A percentile compares a stretch with the other conserved stretches of the same genome.
Conservation (phyloP, 2,113 vertebrate genomes). For the Corythornis cristatus region DNA sequence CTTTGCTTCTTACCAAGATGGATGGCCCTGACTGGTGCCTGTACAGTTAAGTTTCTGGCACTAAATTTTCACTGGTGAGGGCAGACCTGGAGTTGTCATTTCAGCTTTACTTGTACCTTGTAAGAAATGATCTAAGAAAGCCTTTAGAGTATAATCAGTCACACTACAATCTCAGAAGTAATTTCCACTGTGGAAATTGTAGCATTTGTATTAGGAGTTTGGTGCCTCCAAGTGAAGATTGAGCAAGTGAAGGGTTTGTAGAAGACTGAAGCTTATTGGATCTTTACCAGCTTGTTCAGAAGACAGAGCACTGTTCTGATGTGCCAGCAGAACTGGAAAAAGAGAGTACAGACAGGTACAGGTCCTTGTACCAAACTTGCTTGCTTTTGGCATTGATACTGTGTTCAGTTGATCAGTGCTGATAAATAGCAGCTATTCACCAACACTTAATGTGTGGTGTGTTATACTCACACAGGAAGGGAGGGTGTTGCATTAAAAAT, state of each 20-base stretch:
- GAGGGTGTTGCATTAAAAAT: neutral
- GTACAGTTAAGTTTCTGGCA: neutral
- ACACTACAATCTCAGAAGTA: neutral
- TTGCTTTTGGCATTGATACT: neutral
- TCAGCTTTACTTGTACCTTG: rapidly evolving
- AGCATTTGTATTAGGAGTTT: neutral
- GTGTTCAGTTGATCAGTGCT: neutral
- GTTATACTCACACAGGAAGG: rapidly evolving
- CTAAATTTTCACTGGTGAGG: neutral
- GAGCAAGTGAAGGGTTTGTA: neutral
- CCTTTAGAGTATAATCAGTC: neutral
- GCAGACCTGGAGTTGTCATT: neutral
- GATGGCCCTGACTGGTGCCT: too few relatives aligned
- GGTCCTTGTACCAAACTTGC: neutral
- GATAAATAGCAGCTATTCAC: neutral
- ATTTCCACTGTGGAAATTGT: rapidly evolving
- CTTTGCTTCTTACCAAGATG: neutral
- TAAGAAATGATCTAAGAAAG: neutral
- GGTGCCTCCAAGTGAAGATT: neutral
- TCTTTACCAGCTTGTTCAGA: neutral
- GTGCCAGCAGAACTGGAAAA: neutral
- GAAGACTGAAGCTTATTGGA: neutral
- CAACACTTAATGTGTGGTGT: rapidly evolving
- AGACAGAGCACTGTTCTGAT: rapidly evolving
- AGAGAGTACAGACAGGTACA: neutral